A percentile compares a stretch with the other conserved stretches of the same genome.
Conservation (phyloP, 2,113 vertebrate species). For the Laterallus jamaicensis region DNA sequence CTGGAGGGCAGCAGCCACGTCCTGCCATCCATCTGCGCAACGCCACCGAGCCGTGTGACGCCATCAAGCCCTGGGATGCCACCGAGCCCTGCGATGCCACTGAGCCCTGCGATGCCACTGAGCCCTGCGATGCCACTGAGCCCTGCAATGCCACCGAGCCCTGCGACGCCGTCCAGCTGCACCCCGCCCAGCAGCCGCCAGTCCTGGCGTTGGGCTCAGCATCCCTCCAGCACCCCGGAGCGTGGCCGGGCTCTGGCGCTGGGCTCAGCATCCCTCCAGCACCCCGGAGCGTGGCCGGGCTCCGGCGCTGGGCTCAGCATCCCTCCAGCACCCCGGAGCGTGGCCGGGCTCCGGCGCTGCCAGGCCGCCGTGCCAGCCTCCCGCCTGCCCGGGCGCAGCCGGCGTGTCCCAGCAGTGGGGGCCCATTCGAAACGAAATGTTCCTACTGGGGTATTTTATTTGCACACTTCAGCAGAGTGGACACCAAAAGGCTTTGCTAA, state of each 20-base stretch:
- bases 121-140: too few species aligned
- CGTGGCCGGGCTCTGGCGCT: too few species aligned
- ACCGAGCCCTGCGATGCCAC: too few species aligned
- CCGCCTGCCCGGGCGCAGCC: background rate
- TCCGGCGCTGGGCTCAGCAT: background rate
- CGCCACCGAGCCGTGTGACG: background rate
- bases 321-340: background rate
- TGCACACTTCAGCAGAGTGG: conserved; percentile 81
- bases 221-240: too few species aligned
- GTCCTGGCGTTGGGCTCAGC: too few species aligned
- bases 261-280: too few species aligned
- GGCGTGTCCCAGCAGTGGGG: conserved; percentile 61
- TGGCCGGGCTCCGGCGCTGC: background rate
- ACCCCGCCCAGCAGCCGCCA: rapidly evolving
- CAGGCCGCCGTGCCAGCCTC: background rate
- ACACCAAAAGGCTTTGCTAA: conserved; percentile 83
- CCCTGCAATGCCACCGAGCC: too few species aligned
- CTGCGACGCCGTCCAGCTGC: background rate
- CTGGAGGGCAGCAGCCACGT: rapidly evolving
- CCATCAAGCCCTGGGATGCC: too few species aligned
- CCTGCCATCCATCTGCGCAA: rapidly evolving
- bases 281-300: background rate
- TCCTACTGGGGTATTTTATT: conserved; percentile 77
- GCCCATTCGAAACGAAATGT: conserved; percentile 63
- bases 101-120: too few species aligned